These are phyloP conservation scores for Meta bourneti DNA, from an alignment of 2,888 invertebrate species.

Conservation along the genomic window DNA sequence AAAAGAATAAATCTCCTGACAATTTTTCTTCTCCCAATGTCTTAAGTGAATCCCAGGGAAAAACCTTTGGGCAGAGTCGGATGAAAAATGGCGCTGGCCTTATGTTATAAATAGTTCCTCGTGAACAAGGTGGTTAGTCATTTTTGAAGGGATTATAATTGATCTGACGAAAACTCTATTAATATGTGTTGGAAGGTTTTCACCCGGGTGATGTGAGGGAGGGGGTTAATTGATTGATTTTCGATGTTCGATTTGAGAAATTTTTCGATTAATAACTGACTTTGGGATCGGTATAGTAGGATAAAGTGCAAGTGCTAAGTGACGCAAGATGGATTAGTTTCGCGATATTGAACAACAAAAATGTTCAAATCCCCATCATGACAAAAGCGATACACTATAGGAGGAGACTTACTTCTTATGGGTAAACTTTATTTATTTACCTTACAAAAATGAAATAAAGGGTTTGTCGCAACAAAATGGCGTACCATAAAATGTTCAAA, in stretches of 20 bases:
- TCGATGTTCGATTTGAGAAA: not conserved
- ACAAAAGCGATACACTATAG: no score
- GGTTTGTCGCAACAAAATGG: no score
- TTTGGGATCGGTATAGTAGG: no score
- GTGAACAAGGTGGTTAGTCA: constrained; percentile 48
- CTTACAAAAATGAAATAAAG: no score
- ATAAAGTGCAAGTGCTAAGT: no score
- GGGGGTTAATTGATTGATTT: constrained; percentile 19
- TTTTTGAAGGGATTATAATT: constrained; percentile 37
- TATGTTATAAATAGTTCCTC: constrained; percentile 31
- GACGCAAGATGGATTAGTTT: no score
- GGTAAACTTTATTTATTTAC: no score
- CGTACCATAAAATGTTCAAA: no score
- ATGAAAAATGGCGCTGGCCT: constrained; percentile 44
- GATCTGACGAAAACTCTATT: constrained; percentile 29
- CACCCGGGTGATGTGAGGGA: not conserved
- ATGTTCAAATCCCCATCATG: no score
- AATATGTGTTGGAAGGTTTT: not conserved
- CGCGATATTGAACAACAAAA: no score
- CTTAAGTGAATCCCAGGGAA: constrained; percentile 43
- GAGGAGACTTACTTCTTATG: no score
- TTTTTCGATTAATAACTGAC: no score
- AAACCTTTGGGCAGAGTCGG: not conserved
- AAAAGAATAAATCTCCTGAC: constrained; percentile 21
- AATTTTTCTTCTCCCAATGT: constrained; percentile 39